Evolutionary conservation across 2,888 invertebrate species (phyloP), one percentile per base, ranked within the genome.

Genomic region (Timema cristinae): DNA sequence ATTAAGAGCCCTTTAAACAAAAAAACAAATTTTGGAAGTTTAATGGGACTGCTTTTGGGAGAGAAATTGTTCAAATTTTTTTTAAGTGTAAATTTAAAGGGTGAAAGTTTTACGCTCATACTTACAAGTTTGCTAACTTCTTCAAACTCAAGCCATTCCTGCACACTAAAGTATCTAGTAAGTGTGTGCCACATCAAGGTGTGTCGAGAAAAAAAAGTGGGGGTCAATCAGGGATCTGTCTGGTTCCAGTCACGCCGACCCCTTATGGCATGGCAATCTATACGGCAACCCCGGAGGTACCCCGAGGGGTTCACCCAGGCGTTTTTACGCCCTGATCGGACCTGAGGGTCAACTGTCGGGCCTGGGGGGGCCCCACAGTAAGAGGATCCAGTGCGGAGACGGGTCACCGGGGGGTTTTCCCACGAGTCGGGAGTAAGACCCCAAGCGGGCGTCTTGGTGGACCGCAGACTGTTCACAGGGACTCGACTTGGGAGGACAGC

Each of bases 261-360:
- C 79, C 2, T 78, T 66, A 63, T 75, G 32, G 73, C 77, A 78
- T 79, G 73, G 75, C 70, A 75, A 75, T 13, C 61, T 77, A 52
- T 80, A 78, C 67, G 75, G 77, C 59, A 59, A 74, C 13, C 73
- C 79, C 52, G 79, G 79, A 10, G 80, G 80, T 5, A 78, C 79
- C 8, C 77, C 79, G 78, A 79, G 59, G 79, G 80, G 71, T 79
- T 80, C 72, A 76, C 79, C 0, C 77, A 79, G 63, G 77, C 77
- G n/a, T 67, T 80, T n/a, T 15, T 79, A 79, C 71, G 74, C 75
- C 5, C 78, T 77, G 5, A 76, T 68, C 68, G 79, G 75, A 77
- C 48, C 61, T 78, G n/a, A 54, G 71, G 2, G 16, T 71, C 2
- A 68, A 73, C 48, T 59, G 16, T 50, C 68, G 8, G 70, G 72